Base-by-base conservation (phyloP, 2,113 vertebrate species). In the Symphodus melops region DNA sequence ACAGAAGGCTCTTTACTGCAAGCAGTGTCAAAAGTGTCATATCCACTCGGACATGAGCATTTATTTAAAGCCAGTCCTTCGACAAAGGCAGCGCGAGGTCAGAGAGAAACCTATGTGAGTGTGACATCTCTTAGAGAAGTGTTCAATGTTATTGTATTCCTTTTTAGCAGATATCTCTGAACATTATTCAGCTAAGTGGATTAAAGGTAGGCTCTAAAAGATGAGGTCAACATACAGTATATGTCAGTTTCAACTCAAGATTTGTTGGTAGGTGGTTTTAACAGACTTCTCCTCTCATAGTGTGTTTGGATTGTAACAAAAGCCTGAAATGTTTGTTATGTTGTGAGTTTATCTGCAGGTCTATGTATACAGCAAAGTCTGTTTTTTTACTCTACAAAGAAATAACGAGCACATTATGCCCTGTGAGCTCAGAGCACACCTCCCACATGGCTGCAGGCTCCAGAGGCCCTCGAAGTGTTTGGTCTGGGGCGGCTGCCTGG, bases 391-490 rank as follows among this genome's bases (percentile, higher is more conserved):
- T 91, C 84, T 62, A 83, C 67, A 33, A 75, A 85, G 78, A 84
- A 82, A 78, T 87, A 75, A 79, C 75, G 58, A 80, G 78, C 79
- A 71, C 64, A 70, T 25, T 68, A 79, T 86, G 84, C 82, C 88
- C 88, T 52, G 14, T 67, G 77, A 79, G 85, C 71, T 57, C 36
- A 2, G 68, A 36, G 75, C 44, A 87, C 83, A 83, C 84, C 88
- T 83, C 85, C 91, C 83, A 86, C 88, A 70, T 78, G 81, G 82
- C 81, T 77, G 64, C 19, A 71, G 85, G 84, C 89, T 89, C 85
- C 84, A 77, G 81, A 77, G 88, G 77, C 89, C 75, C 74, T 84
- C 49, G 62, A 75, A 70, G 61, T 87, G 76, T 93, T 92, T 92
- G 87, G 84, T 83, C 80, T 86, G 83, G 65, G 85, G 85, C 67